Evolutionary conservation across 2,113 vertebrate genomes (phyloP).

Genomic region (Girardinichthys multiradiatus): DNA sequence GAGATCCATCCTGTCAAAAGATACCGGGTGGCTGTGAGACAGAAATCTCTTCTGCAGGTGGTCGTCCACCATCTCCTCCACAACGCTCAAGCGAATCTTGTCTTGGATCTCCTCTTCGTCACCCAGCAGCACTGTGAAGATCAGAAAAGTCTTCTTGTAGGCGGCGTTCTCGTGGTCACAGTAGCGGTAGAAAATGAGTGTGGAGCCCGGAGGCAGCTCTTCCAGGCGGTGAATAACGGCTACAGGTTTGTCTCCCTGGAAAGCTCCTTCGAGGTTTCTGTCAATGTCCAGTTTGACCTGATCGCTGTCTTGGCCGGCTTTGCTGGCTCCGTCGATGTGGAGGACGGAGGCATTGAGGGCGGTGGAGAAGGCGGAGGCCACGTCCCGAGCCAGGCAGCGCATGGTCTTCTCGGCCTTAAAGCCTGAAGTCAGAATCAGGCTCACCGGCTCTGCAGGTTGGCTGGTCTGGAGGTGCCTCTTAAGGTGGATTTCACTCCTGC

Average conservation of each 20-base stretch:
- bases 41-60: slow-evolving; percentile 84
- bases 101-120: slow-evolving; percentile 75
- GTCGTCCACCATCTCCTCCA: slow-evolving; percentile 91
- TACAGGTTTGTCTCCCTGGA: slow-evolving; percentile 79
- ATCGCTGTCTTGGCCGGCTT: slow-evolving; percentile 80
- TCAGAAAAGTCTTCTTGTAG: slow-evolving; percentile 87
- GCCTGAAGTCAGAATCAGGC: slow-evolving; percentile 87
- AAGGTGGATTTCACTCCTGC: slow-evolving; percentile 83
- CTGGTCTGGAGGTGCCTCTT: slow-evolving; percentile 84
- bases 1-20: slow-evolving; percentile 79
- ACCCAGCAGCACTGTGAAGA: slow-evolving; percentile 89
- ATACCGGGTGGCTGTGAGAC: slow-evolving; percentile 38
- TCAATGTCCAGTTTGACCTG: slow-evolving; percentile 88
- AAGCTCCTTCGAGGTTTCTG: slow-evolving; percentile 80
- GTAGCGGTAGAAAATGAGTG: slow-evolving; percentile 97
- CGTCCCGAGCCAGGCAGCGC: slow-evolving; percentile 81
- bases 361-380: slow-evolving; percentile 82
- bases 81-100: slow-evolving; percentile 64
- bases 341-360: slow-evolving; percentile 77
- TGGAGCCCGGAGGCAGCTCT: slow-evolving; percentile 88
- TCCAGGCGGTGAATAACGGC: slow-evolving; percentile 90
- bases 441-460: slow-evolving; percentile 84
- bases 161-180: slow-evolving; percentile 94
- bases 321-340: slow-evolving; percentile 77
- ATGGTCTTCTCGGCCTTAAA: slow-evolving; percentile 80